phyloP scores from a whole-genome alignment of 2,113 vertebrate species.

The Caranx ignobilis region DNA sequence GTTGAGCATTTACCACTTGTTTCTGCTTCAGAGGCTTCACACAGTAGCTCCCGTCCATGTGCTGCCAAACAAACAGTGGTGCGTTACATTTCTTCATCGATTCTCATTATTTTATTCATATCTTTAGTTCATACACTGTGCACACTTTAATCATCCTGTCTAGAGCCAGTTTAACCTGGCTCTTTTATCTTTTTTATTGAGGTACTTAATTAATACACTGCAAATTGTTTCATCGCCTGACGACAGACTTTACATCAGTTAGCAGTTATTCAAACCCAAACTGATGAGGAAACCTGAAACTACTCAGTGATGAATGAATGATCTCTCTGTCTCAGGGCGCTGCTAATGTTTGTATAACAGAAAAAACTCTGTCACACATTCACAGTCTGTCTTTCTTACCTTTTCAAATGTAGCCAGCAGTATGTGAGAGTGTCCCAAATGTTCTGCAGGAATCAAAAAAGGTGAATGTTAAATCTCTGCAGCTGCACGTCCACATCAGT shows the following conservation, averaged over 20 bases:
- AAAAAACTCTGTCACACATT: background rate
- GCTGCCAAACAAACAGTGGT: constrained; percentile 80
- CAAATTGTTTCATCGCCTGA: background rate
- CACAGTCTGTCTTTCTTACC: constrained; percentile 79
- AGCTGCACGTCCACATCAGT: background rate
- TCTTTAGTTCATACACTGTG: too few species aligned
- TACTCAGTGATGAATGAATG: background rate
- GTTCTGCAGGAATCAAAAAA: constrained; percentile 83
- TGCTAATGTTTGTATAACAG: too few species aligned
- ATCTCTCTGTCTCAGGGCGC: background rate
- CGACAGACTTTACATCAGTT: background rate
- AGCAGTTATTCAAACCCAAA: background rate
- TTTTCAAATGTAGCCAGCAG: constrained; percentile 97
- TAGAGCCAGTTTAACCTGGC: too few species aligned
- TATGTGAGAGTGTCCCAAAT: constrained; percentile 94
- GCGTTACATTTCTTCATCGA: background rate
- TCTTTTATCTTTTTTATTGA: too few species aligned
- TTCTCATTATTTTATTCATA: too few species aligned
- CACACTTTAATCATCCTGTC: too few species aligned
- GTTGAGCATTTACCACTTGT: constrained; percentile 90
- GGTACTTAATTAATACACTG: background rate
- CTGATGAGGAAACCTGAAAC: too few species aligned
- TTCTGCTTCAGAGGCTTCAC: constrained; percentile 99
- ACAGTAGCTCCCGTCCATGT: constrained; percentile 95
- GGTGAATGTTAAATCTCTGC: constrained; percentile 19